Percentiles rank a stretch among this genome's conserved stretches.
Evolutionary conservation across 1,140 invertebrate species (phyloP).

Genomic region (Schlechtendalia chinensis): DNA sequence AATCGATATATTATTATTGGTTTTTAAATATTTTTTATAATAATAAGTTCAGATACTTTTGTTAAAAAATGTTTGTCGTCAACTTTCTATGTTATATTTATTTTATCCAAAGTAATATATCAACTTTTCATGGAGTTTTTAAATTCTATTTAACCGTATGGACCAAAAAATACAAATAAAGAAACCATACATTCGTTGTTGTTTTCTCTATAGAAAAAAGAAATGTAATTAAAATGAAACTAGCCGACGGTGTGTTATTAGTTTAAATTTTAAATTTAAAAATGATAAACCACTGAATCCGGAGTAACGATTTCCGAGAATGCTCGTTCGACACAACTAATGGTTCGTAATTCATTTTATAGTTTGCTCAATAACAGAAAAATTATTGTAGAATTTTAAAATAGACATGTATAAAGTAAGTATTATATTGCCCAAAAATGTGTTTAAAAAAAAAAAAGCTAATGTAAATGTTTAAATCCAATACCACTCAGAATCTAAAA

Average conservation of each 20-base stretch:
- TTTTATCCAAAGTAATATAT: constrained; percentile 16
- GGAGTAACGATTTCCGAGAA: too few relatives aligned
- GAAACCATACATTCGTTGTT: not conserved
- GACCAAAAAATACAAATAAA: not conserved
- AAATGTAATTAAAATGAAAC: not conserved
- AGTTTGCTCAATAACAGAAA: too few relatives aligned
- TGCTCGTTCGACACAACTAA: too few relatives aligned
- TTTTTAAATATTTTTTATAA: not conserved
- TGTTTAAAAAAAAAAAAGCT: too few relatives aligned
- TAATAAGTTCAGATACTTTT: not conserved
- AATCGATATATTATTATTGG: too few relatives aligned
- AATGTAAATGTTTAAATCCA: not conserved
- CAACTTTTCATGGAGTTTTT: constrained; percentile 13
- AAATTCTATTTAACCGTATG: not conserved
- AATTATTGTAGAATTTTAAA: too few relatives aligned
- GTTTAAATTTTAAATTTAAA: too few relatives aligned
- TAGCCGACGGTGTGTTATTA: too few relatives aligned
- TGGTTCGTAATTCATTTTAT: too few relatives aligned
- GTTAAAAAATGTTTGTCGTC: not conserved
- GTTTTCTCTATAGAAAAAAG: not conserved
- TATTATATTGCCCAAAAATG: too few relatives aligned
- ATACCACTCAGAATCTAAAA: not conserved
- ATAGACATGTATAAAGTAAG: too few relatives aligned
- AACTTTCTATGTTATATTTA: not conserved
- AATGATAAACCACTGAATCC: too few relatives aligned